Evolutionary conservation across 2,888 invertebrate genomes (phyloP), one percentile per base, ranked within the genome.

Genomic region (Melipona bicolor): DNA sequence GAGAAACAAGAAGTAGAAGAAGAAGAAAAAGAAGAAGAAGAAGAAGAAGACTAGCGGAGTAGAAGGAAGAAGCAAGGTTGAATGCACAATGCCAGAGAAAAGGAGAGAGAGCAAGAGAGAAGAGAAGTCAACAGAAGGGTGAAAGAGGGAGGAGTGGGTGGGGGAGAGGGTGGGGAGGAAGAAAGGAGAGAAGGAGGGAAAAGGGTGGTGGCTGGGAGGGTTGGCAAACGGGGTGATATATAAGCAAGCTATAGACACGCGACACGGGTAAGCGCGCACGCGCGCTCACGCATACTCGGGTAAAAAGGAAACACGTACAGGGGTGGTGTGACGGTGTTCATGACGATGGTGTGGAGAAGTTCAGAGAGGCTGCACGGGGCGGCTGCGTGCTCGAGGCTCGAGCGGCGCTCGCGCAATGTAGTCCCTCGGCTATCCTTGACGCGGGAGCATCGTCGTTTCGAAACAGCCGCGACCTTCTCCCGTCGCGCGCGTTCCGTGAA

Each of bases 351-450:
- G 69, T 65, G 67, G 70, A 76, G 77, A 73, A 79, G 88, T 81
- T 67, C 70, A 59, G 70, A 77, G 83, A 80, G 85, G 85, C 75
- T 75, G 85, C 74, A 88, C 86, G 89, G 89, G 86, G 93, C 93
- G 93, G 88, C 93, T 93, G 94, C 93, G 93, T 93, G 91, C 90
- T 92, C 89, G 90, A 90, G 88, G 87, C 88, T 81, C 77, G 79
- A 87, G 87, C 89, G 92, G 91, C 94, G 93, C 94, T 93, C 93
- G 94, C 94, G 94, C 94, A 93, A 92, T 93, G 92, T 93, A 94
- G 94, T 94, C 90, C 92, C 91, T 91, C 91, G 91, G 91, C 91
- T 90, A 91, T 92, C 93, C 91, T 92, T 90, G 93, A 93, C 89
- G 93, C 93, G 93, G 92, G 92, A 93, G 93, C 91, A 93, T 92